Evolutionary conservation across 2,797 vertebrate species (phyloP).

Genomic region (Gastrophryne carolinensis): DNA sequence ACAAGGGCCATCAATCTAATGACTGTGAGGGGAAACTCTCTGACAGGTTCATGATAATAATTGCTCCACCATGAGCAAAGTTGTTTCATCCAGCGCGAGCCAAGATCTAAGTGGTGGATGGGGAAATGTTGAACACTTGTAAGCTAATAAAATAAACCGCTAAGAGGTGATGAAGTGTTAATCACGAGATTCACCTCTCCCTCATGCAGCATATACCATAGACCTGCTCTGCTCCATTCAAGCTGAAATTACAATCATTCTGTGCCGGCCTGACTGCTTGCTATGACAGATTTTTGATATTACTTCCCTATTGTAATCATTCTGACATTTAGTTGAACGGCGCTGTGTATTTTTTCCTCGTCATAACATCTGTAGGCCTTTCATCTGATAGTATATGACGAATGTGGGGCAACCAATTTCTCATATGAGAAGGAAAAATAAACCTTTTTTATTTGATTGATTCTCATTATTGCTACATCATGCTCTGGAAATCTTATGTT

Average conservation of each 20-base stretch:
- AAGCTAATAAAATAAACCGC: background rate
- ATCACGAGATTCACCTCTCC: background rate
- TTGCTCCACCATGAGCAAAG: no score
- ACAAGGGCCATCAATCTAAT: no score
- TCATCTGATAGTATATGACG: background rate
- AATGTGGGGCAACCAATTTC: background rate
- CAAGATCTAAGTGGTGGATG: background rate
- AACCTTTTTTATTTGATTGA: constrained; percentile 10
- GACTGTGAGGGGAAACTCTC: no score
- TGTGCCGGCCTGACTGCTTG: constrained; percentile 6
- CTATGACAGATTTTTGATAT: constrained; percentile 34
- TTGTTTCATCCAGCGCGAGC: no score
- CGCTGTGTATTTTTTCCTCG: background rate
- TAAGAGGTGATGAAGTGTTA: background rate
- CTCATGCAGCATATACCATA: background rate
- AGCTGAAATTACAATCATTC: background rate
- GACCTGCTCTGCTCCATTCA: background rate
- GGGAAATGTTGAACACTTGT: background rate
- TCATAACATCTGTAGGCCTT: background rate
- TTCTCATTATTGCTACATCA: background rate
- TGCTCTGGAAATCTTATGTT: background rate
- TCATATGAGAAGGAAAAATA: constrained; percentile 6
- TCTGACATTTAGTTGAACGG: constrained; percentile 25
- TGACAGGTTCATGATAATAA: no score
- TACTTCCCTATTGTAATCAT: constrained; percentile 7